phyloP scores from a whole-genome alignment of 2,888 invertebrate genomes.

The Iselma pallidipennis region DNA sequence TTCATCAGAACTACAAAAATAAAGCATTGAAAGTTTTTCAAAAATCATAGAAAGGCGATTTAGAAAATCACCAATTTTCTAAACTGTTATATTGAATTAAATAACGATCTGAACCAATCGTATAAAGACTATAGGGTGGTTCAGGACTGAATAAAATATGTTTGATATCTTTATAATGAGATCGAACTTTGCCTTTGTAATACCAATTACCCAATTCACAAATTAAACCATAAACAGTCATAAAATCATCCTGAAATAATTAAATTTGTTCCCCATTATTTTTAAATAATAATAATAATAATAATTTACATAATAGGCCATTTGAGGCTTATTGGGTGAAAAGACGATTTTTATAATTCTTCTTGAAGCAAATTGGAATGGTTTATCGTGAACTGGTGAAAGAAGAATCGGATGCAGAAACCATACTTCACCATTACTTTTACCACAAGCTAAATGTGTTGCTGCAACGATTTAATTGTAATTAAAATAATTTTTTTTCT shows the following conservation, averaged over 20 bases:
- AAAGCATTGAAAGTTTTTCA: no score
- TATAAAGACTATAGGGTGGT: constrained; percentile 56
- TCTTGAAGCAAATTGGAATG: constrained; percentile 56
- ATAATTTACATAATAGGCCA: constrained; percentile 62
- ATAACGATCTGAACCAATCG: constrained; percentile 63
- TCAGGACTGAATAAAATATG: constrained; percentile 62
- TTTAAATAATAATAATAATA: no score
- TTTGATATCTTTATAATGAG: constrained; percentile 64
- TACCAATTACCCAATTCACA: constrained; percentile 58
- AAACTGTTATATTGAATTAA: constrained; percentile 60
- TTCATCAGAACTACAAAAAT: constrained; percentile 36
- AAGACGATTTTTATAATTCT: constrained; percentile 60
- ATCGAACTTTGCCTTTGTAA: constrained; percentile 64
- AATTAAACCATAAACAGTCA: constrained; percentile 60
- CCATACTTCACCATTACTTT: constrained; percentile 63
- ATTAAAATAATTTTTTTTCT: constrained; percentile 26
- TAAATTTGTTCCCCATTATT: no score
- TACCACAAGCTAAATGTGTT: constrained; percentile 62
- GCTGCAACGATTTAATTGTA: no score
- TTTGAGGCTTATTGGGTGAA: constrained; percentile 59
- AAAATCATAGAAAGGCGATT: constrained; percentile 14
- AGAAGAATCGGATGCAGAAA: constrained; percentile 64
- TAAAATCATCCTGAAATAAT: constrained; percentile 58
- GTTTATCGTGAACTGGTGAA: constrained; percentile 54
- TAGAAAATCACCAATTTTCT: constrained; percentile 10